Evolutionary conservation across 2,888 invertebrate species (phyloP), one percentile per base, ranked within the genome.

Genomic region (Mactromeris polynyma): DNA sequence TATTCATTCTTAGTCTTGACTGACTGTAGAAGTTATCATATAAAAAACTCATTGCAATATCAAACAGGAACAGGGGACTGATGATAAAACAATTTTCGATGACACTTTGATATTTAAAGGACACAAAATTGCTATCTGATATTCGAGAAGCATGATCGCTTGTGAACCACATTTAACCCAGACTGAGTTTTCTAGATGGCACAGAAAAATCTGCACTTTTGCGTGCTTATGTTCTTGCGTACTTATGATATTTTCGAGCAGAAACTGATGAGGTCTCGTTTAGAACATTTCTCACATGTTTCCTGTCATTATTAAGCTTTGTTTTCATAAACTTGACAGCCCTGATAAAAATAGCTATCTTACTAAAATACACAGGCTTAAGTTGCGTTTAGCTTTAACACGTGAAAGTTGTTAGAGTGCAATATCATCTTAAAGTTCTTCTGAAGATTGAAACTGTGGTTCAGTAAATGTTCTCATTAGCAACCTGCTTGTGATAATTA

Each of bases 321-420:
- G 58, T 64, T 64, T 64, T 64, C 58, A 64, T 64, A 26, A 64
- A 64, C 58, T 64, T 26, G 58, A 26, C 58, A 64, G 58, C 58
- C 58, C n/a, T 64, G 26, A 26, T 58, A 64, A 26, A 64, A 26
- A n/a, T n/a, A 26, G 58, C 26, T 64, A n/a, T 21, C 21, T 4
- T 58, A 58, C 21, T 58, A n/a, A 58, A 58, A 19, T n/a, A 21
- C n/a, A n/a, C n/a, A 0, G n/a, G n/a, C 58, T 64, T 64, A n/a
- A 26, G 58, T 2, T 64, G 58, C 26, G 26, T 64, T 58, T 26
- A 64, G 58, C 26, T 11, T 26, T n/a, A 26, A 64, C n/a, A n/a
- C 9, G 2, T 64, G 7, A 64, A 64, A 64, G 58, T 64, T 26
- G n/a, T 9, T 26, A 3, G 58, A 64, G 58, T 64, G n/a, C 26